phyloP scores from a whole-genome alignment of 1,140 invertebrate species.

The Drepana arcuata region DNA sequence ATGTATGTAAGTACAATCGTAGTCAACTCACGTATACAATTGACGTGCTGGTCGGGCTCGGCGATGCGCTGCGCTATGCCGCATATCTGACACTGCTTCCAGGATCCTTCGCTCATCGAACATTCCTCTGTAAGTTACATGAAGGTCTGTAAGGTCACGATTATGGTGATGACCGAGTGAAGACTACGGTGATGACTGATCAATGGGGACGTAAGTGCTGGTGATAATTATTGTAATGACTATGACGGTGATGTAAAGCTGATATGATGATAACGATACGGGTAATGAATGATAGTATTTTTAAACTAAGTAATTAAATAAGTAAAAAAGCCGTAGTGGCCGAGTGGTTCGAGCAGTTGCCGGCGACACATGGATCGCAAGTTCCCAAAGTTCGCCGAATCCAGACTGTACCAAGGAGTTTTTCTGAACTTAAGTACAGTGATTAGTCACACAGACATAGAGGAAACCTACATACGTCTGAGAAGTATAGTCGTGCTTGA shows the following conservation, averaged over 20 bases:
- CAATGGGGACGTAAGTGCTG: background rate
- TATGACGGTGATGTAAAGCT: background rate
- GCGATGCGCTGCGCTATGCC: slow-evolving; percentile 47
- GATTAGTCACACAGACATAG: too few species aligned
- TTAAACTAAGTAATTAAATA: background rate
- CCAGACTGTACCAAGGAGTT: too few species aligned
- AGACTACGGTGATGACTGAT: too few species aligned
- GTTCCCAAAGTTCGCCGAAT: too few species aligned
- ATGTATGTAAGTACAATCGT: slow-evolving; percentile 3
- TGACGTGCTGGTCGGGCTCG: slow-evolving; percentile 47
- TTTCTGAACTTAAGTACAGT: too few species aligned
- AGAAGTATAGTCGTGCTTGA: too few species aligned
- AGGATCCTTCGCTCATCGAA: slow-evolving; percentile 49
- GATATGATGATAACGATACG: background rate
- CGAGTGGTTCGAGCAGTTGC: too few species aligned
- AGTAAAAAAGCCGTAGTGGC: too few species aligned
- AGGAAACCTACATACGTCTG: too few species aligned
- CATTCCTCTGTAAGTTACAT: slow-evolving; percentile 59
- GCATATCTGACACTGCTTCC: slow-evolving; percentile 51
- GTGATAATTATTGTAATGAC: background rate
- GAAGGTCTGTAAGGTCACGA: too few species aligned
- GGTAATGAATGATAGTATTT: background rate
- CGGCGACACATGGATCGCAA: too few species aligned
- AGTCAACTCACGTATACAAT: slow-evolving; percentile 52
- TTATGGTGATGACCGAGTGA: too few species aligned